Evolutionary conservation across 2,888 invertebrate species (phyloP), one percentile per base, ranked within the genome.

Genomic region (Apodemia duryi): DNA sequence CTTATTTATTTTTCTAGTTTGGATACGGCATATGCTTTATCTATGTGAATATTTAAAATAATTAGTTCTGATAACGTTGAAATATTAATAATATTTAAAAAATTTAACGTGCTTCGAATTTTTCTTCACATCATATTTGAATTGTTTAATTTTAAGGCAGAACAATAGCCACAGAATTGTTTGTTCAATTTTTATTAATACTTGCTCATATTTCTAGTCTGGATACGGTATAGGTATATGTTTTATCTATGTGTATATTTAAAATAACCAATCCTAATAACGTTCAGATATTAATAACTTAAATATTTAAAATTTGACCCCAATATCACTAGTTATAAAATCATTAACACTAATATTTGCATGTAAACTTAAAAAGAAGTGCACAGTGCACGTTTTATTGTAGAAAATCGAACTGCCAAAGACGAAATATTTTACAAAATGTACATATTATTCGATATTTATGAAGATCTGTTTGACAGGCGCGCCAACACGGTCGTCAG

Each of bases 401-500:
- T 63, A 63, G 57, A 13, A 57, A 52, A 57, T 57, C 43, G 41
- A 63, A 57, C 54, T 41, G 41, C 54, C 35, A 35, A 21, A 21
- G 21, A 32, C 21, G 63, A 63, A 13, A n/a, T 63, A 13, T 5
- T 43, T 13, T 38, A 9, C 9, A 29, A 28, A 2, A 11, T 52
- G 13, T 57, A n/a, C 28, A 4, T 35, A 35, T 5, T 65, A 63
- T 35, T 6, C 10, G 52, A 28, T 63, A 51, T 41, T 43, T 43
- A 63, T 63, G 62, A 51, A 43, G 38, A 28, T 35, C 10, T 63
- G 61, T 41, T 71, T 67, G 63, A 62, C 77, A 91, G 92, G 87
- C 90, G 88, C 89, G 89, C 84, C 91, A 92, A 89, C 93, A 92
- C 93, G 87, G 91, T 85, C 90, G 89, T 80, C 88, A 82, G 83